phyloP scores from a whole-genome alignment of 2,888 invertebrate genomes.

The Pristionchus exspectatus region DNA sequence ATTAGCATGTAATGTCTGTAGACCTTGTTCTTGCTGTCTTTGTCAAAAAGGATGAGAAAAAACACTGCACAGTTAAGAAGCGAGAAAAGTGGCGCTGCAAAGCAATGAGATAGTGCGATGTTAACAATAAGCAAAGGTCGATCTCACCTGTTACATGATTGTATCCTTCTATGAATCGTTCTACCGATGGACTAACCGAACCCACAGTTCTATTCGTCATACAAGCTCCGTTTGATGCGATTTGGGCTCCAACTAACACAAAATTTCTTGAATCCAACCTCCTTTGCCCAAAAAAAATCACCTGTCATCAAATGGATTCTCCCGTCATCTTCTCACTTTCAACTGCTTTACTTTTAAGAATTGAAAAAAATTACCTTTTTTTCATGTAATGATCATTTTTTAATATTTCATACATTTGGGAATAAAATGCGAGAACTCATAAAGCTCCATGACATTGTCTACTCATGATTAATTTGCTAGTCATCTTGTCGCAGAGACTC shows the following conservation, averaged over 20 bases:
- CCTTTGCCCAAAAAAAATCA: neutral
- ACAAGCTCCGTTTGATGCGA: too few species aligned
- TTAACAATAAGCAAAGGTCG: neutral
- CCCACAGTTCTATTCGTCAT: neutral
- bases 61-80: slow-evolving; percentile 15
- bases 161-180: slow-evolving; percentile 6
- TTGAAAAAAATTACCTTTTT: neutral
- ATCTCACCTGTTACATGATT: neutral
- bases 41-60: slow-evolving; percentile 45
- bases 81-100: slow-evolving; percentile 11
- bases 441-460: too few species aligned
- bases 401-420: too few species aligned
- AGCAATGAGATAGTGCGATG: neutral
- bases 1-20: slow-evolving; percentile 49
- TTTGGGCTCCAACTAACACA: neutral
- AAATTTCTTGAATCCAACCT: neutral
- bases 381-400: too few species aligned
- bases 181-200: neutral
- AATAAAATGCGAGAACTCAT: too few species aligned
- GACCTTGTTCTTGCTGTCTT: slow-evolving; percentile 24
- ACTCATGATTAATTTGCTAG: too few species aligned
- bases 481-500: too few species aligned
- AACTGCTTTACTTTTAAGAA: neutral
- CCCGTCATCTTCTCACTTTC: neutral
- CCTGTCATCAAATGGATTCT: slow-evolving; percentile 13